A percentile compares a stretch with the other conserved stretches of the same genome.
These are phyloP conservation scores for Labrus mixtus DNA, from an alignment of 2,113 vertebrate species.

Conservation along the genomic window DNA sequence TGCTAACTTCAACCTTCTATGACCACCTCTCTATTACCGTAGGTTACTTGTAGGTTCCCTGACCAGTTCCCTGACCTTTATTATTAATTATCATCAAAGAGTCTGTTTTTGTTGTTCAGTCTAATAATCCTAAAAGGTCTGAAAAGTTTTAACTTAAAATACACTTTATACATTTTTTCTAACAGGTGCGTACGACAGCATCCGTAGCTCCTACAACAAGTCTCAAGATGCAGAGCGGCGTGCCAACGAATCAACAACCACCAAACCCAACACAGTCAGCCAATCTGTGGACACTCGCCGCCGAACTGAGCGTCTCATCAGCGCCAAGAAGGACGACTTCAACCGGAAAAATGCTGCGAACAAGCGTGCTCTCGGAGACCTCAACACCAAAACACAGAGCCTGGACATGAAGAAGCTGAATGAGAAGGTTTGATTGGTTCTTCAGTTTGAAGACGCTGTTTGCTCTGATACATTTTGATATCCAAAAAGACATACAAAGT, in stretches of 20 bases:
- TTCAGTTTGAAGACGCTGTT: not conserved
- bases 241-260: conserved; percentile 85
- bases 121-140: no score
- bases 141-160: not conserved
- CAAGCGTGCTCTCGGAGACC: conserved; percentile 86
- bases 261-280: conserved; percentile 86
- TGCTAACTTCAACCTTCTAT: not conserved
- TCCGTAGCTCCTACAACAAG: conserved; percentile 87
- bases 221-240: conserved; percentile 87
- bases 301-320: conserved; percentile 86
- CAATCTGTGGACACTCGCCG: conserved; percentile 85
- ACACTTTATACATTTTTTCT: not conserved
- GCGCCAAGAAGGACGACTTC: conserved; percentile 86
- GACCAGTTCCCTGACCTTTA: no score
- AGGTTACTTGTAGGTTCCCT: no score
- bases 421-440: conserved; percentile 86
- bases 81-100: no score
- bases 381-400: conserved; percentile 72
- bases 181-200: conserved; percentile 96
- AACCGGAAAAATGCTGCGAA: conserved; percentile 91
- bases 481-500: not conserved
- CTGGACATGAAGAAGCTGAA: conserved; percentile 91
- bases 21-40: no score
- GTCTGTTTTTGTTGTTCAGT: no score
- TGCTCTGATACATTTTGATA: no score